Evolutionary conservation across 2,113 vertebrate species (phyloP).

Genomic region (Serranochromis macrocephalus): DNA sequence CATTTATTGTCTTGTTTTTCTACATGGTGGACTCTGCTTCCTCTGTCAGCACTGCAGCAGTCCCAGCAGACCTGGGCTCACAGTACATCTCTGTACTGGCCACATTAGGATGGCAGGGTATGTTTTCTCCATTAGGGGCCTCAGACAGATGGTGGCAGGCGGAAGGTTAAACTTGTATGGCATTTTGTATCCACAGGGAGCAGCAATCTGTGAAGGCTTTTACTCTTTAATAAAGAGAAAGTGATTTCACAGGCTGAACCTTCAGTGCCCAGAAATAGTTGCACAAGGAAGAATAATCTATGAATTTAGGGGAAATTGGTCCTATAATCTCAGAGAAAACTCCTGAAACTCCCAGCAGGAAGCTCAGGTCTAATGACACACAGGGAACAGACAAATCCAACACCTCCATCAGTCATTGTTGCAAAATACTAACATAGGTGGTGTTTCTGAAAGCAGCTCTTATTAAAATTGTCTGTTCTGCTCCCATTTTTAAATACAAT

Average conservation of each 20-base stretch:
- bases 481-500: background rate
- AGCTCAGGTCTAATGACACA: background rate
- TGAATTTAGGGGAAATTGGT: background rate
- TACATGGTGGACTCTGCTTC: background rate
- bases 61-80: background rate
- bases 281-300: background rate
- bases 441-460: background rate
- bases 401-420: background rate
- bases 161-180: background rate
- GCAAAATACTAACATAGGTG: background rate
- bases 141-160: background rate
- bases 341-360: background rate
- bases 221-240: conserved; percentile 30
- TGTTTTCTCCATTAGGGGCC: conserved; percentile 41
- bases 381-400: background rate
- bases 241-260: conserved; percentile 24
- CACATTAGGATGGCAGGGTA: background rate
- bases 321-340: background rate
- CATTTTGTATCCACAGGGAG: conserved; percentile 19
- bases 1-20: background rate
- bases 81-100: background rate
- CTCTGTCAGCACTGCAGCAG: background rate
- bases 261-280: background rate
- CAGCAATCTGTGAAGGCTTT: conserved; percentile 17
- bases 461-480: background rate